These are phyloP conservation scores for Lamellibrachia columna DNA, from an alignment of 2,888 invertebrate genomes.

Conservation along the genomic window DNA sequence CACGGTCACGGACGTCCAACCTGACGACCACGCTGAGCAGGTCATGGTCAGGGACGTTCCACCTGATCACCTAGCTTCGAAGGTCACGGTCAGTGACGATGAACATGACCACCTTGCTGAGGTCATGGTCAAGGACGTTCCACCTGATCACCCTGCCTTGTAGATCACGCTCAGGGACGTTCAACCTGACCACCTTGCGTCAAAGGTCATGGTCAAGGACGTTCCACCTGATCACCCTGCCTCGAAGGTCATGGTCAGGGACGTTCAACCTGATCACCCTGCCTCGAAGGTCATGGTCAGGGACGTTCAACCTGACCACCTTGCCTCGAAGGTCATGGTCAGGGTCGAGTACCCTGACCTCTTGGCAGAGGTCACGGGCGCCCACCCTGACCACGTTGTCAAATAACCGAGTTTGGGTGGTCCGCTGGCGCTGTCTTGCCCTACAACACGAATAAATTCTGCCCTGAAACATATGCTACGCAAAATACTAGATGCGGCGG, in stretches of 20 bases:
- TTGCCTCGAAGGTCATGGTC: background rate
- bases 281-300: background rate
- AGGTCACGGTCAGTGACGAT: no score
- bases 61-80: no score
- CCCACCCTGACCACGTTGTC: background rate
- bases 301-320: background rate
- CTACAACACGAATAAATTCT: background rate
- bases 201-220: background rate
- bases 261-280: background rate
- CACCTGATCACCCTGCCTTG: background rate
- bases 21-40: background rate
- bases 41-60: background rate
- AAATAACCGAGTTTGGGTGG: background rate
- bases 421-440: background rate
- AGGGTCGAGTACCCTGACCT: background rate
- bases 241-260: background rate
- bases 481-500: no score
- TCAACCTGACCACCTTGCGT: background rate
- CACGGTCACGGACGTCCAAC: background rate
- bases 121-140: background rate
- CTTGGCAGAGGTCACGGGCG: background rate
- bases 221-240: background rate
- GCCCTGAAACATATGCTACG: background rate
- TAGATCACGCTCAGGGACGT: background rate
- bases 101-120: background rate